Evolutionary conservation across 2,888 invertebrate species (phyloP).

Genomic region (Orthosia cruda): DNA sequence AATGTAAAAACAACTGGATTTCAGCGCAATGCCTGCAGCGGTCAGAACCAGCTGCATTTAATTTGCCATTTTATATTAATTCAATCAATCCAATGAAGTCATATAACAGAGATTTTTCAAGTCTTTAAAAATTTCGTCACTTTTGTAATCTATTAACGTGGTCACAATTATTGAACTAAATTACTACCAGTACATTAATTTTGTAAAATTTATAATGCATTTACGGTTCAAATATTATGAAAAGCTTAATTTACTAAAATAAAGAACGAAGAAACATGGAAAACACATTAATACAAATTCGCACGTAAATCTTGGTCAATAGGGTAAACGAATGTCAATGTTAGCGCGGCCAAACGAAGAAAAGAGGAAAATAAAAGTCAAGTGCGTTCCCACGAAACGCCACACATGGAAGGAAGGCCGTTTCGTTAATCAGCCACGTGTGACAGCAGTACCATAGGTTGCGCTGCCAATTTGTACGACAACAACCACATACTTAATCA

Average conservation of each 20-base stretch:
- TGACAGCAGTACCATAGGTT: constrained; percentile 73
- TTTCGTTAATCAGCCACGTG: constrained; percentile 76
- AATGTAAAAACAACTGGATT: constrained; percentile 17
- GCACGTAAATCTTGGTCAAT: constrained; percentile 75
- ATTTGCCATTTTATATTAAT: constrained; percentile 33
- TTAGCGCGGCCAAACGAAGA: constrained; percentile 71
- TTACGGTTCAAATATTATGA: background rate
- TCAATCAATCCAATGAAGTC: constrained; percentile 33
- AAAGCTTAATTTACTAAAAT: background rate
- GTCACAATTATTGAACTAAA: background rate
- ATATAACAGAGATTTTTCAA: constrained; percentile 15
- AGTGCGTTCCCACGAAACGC: constrained; percentile 81
- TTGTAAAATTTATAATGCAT: background rate
- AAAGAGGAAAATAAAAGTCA: constrained; percentile 78
- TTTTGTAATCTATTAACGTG: background rate
- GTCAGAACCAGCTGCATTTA: constrained; percentile 26
- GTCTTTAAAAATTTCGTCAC: background rate
- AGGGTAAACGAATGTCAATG: constrained; percentile 78
- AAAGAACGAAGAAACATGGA: no score
- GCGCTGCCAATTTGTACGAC: constrained; percentile 79
- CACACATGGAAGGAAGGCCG: constrained; percentile 80
- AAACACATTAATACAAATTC: constrained; percentile 16
- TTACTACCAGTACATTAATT: background rate
- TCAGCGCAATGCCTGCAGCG: constrained; percentile 25
- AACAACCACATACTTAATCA: constrained; percentile 80